A percentile compares a stretch with the other conserved stretches of the same genome.
phyloP scores from a whole-genome alignment of 1,140 invertebrate genomes.

The Neomicropteryx cornuta region DNA sequence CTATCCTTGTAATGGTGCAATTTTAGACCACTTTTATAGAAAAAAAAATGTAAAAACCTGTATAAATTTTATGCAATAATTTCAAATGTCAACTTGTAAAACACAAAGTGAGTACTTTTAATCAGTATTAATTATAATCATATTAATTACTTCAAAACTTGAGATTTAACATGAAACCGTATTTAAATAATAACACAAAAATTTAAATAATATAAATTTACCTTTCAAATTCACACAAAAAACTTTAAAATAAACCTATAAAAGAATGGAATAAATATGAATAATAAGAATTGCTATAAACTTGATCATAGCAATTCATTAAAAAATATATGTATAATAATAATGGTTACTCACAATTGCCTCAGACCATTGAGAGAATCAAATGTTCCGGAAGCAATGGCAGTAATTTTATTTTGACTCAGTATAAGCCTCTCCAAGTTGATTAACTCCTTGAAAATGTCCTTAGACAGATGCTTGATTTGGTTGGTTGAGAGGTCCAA shows the following conservation, averaged over 20 bases:
- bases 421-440: slow-evolving; percentile 54
- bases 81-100: too few relatives aligned
- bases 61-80: too few relatives aligned
- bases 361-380: slow-evolving; percentile 50
- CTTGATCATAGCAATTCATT: not conserved
- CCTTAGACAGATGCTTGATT: slow-evolving; percentile 48
- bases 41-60: too few relatives aligned
- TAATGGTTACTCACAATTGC: slow-evolving; percentile 51
- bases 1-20: too few relatives aligned
- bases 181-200: too few relatives aligned
- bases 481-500: slow-evolving; percentile 58
- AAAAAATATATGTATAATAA: slow-evolving; percentile 8
- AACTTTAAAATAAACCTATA: slow-evolving; percentile 26
- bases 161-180: too few relatives aligned
- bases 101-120: too few relatives aligned
- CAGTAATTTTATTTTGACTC: slow-evolving; percentile 56
- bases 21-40: too few relatives aligned
- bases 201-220: slow-evolving; percentile 9
- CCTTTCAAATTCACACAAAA: not conserved
- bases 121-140: slow-evolving; percentile 6
- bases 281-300: not conserved
- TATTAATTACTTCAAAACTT: not conserved
- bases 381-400: slow-evolving; percentile 55
- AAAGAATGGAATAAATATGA: slow-evolving; percentile 3
- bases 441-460: slow-evolving; percentile 48